A percentile compares a stretch with the other conserved stretches of the same genome.
phyloP scores from a whole-genome alignment of 2,113 vertebrate genomes.

The Pteronura brasiliensis region DNA sequence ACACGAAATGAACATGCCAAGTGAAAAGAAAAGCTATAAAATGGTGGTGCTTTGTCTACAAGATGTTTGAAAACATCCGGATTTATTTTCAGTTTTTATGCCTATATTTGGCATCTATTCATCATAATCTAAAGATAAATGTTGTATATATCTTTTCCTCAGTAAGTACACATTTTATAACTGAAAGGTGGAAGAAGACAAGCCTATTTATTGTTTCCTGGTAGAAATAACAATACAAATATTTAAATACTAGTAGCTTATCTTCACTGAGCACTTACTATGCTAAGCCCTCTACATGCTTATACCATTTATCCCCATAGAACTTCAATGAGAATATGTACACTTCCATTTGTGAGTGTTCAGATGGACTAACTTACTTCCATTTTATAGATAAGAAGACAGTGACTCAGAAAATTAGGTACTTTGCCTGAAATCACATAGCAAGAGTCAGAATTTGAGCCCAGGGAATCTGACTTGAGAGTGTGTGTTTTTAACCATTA shows the following conservation, averaged over 20 bases:
- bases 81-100: slow-evolving; percentile 6
- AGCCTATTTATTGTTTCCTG: background rate
- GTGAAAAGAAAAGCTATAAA: background rate
- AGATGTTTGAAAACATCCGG: background rate
- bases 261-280: background rate
- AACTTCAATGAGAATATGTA: background rate
- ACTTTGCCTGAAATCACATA: background rate
- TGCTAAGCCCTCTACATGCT: background rate
- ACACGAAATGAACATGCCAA: background rate
- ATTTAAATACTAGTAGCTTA: background rate
- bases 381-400: background rate
- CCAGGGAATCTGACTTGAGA: background rate
- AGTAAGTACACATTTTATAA: background rate
- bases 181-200: background rate
- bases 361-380: background rate
- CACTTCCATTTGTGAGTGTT: background rate
- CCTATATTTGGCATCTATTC: background rate
- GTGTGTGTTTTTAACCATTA: background rate
- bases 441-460: background rate
- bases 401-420: background rate
- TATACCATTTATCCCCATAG: background rate
- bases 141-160: background rate
- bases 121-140: background rate
- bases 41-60: background rate
- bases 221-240: background rate